Conservation (phyloP, 2,113 vertebrate species). For the Macrotis lagotis region DNA sequence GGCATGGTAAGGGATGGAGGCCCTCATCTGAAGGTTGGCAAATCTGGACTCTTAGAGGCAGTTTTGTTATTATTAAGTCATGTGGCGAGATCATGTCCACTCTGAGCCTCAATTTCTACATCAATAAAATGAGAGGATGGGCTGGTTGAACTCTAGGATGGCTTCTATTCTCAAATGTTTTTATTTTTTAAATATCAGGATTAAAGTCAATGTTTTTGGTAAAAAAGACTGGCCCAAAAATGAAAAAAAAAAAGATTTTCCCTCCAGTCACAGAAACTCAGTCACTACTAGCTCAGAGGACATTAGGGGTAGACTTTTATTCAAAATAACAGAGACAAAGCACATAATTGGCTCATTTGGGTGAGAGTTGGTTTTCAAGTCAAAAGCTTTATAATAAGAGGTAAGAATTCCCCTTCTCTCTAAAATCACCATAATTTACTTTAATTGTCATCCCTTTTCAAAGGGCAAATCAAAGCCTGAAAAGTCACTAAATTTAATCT, state of each 20-base stretch:
- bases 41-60: not conserved
- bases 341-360: slow-evolving; percentile 16
- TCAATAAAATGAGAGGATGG: not conserved
- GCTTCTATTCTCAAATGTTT: not conserved
- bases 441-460: not conserved
- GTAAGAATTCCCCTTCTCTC: not conserved
- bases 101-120: not conserved
- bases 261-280: slow-evolving; percentile 3
- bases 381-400: slow-evolving; percentile 32
- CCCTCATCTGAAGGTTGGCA: not conserved
- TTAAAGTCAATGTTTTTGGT: slow-evolving; percentile 1
- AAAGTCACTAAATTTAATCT: not conserved
- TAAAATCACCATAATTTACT: not conserved
- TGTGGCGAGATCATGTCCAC: not conserved
- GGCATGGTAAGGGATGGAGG: not conserved
- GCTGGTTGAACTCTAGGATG: not conserved
- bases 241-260: no score
- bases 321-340: not conserved
- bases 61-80: not conserved
- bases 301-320: not conserved
- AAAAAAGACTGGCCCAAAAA: not conserved
- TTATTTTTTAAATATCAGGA: not conserved
- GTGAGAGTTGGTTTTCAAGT: slow-evolving; percentile 13
- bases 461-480: not conserved
- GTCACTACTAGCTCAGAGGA: not conserved